Evolutionary conservation across 2,888 invertebrate genomes (phyloP).

Genomic region (Hypomecis atomaria): DNA sequence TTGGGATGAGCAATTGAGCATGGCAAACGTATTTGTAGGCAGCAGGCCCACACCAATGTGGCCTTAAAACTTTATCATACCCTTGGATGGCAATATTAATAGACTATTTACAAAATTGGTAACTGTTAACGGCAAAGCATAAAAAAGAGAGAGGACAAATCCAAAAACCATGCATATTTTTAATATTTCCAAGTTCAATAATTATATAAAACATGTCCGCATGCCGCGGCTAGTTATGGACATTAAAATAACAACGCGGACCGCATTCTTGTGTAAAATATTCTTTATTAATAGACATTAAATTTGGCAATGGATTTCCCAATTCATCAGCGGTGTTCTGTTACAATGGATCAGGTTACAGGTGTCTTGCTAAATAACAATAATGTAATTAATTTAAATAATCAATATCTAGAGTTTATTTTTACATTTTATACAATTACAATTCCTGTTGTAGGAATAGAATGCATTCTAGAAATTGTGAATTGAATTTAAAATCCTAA

Average conservation of each 20-base stretch:
- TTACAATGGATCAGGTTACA: slow-evolving; percentile 43
- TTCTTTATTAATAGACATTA: slow-evolving; percentile 40
- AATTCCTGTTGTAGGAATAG: too few relatives aligned
- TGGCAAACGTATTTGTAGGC: too few relatives aligned
- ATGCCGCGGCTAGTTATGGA: slow-evolving; percentile 26
- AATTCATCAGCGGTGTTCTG: slow-evolving; percentile 41
- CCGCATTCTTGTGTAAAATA: slow-evolving; percentile 43
- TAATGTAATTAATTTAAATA: slow-evolving; percentile 10
- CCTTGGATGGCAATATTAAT: too few relatives aligned
- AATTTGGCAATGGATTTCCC: slow-evolving; percentile 45
- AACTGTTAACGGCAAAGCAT: neutral
- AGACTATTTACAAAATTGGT: too few relatives aligned
- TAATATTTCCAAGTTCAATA: neutral
- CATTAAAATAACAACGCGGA: slow-evolving; percentile 38
- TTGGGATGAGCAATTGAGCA: too few relatives aligned
- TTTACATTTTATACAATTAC: too few relatives aligned
- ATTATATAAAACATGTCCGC: slow-evolving; percentile 19
- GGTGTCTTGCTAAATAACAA: slow-evolving; percentile 33
- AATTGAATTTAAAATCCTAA: too few relatives aligned
- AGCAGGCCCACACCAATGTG: too few relatives aligned
- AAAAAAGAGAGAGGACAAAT: too few relatives aligned
- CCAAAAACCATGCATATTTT: neutral
- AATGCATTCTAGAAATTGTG: too few relatives aligned
- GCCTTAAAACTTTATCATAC: too few relatives aligned
- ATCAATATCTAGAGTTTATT: neutral